phyloP scores from a whole-genome alignment of 2,113 vertebrate genomes.

The Eptatretus burgeri region DNA sequence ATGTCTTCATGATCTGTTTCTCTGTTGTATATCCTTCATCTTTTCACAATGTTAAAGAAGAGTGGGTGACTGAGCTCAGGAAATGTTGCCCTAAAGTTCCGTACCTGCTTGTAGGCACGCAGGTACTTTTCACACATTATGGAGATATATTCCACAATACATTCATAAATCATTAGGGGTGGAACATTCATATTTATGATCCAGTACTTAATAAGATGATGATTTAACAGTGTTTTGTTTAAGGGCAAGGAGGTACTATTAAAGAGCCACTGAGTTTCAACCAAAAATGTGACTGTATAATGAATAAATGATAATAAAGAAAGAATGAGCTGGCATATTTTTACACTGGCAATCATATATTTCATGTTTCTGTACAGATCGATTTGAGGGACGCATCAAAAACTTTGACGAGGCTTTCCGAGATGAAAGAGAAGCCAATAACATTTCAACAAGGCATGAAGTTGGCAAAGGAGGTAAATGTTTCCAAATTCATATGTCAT shows the following conservation, averaged over 20 bases:
- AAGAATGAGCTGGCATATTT: background rate
- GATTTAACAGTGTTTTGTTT: no score
- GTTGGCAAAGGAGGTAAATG: slow-evolving; percentile 35
- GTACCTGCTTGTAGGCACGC: slow-evolving; percentile 48
- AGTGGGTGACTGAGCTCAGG: slow-evolving; percentile 48
- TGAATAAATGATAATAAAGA: background rate
- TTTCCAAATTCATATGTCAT: background rate
- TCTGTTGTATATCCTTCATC: slow-evolving; percentile 52
- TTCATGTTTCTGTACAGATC: slow-evolving; percentile 22
- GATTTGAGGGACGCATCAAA: slow-evolving; percentile 52
- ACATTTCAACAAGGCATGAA: slow-evolving; percentile 47
- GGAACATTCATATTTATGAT: no score
- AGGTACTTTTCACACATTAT: slow-evolving; percentile 14
- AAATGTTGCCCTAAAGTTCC: slow-evolving; percentile 47
- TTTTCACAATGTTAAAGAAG: slow-evolving; percentile 49
- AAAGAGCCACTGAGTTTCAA: background rate
- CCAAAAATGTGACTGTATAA: background rate
- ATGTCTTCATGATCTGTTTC: slow-evolving; percentile 54
- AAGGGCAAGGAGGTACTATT: no score
- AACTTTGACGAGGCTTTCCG: slow-evolving; percentile 40
- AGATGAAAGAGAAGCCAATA: slow-evolving; percentile 56
- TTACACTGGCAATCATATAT: background rate
- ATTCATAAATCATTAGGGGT: no score
- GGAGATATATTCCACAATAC: no score
- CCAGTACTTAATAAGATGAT: no score